Base-by-base conservation (phyloP, 2,113 vertebrate genomes). In the Mesocricetus auratus region DNA sequence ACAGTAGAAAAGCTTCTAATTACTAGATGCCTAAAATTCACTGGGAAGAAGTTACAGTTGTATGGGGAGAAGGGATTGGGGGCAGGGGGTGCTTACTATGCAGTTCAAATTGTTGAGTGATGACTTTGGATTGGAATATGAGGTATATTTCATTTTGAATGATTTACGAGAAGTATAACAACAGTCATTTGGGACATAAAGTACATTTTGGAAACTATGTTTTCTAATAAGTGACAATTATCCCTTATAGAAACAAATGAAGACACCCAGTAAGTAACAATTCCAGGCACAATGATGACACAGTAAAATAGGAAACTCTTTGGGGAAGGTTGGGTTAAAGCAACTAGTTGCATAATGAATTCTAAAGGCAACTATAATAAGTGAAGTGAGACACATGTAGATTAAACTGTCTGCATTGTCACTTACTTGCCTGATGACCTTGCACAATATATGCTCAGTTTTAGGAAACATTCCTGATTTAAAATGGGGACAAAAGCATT, bases 1-100 rank as follows among this genome's bases (percentile, higher is more conserved):
- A 83, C 85, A 92, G 89, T 33, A 94, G 79, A 95, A 93, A 96
- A 83, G 81, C 78, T 97, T 75, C 86, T 60, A 98, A 91, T 96
- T 94, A 78, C 39, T 39, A 75, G 47, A 58, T 21, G 33, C 56
- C 29, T 89, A 33, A 96, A 94, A 79, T 73, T 89, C 71, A 90
- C 24, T 31, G 26, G 1, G 82, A 94, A 93, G 64, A 89, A 96
- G 31, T 29, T 58, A n/a, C 71, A n/a, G 3, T 45, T 36, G 17
- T 53, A 29, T 16, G 15, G 5, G 2, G 13, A n/a, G n/a, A n/a
- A n/a, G n/a, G n/a, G n/a, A n/a, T n/a, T n/a, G n/a, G n/a, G n/a
- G n/a, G n/a, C n/a, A n/a, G n/a, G n/a, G n/a, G n/a, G n/a, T n/a
- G 19, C 42, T 91, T 1, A 58, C 4, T 53, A 5, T 86, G 1